Conservation (phyloP, 2,797 vertebrate genomes). For the Sebastes diploproa region DNA sequence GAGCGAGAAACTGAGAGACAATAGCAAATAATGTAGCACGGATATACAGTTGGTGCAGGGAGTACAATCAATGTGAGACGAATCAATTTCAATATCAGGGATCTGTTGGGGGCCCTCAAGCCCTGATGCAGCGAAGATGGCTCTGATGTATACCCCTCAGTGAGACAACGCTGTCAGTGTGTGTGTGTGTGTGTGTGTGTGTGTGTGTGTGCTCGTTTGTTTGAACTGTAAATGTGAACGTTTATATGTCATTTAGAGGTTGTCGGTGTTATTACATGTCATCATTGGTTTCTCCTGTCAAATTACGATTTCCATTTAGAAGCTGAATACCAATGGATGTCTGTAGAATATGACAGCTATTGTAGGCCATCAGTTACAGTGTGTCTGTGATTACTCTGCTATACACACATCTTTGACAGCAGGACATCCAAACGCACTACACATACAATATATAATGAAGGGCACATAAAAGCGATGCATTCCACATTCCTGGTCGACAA, state of each 20-base stretch:
- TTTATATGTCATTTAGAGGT: constrained; percentile 38
- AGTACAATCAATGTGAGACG: constrained; percentile 59
- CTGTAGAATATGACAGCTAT: neutral
- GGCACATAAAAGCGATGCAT: neutral
- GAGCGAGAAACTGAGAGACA: constrained; percentile 25
- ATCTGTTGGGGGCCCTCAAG: constrained; percentile 41
- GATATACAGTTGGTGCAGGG: constrained; percentile 38
- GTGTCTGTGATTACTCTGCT: neutral
- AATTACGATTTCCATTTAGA: constrained; percentile 12
- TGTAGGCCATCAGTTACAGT: neutral
- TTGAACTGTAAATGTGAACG: constrained; percentile 41
- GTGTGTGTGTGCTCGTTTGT: neutral
- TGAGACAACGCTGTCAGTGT: neutral
- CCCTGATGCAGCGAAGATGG: constrained; percentile 11
- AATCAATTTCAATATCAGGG: constrained; percentile 72
- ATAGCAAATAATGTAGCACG: constrained; percentile 41
- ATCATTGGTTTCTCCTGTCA: constrained; percentile 6
- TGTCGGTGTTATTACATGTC: constrained; percentile 12
- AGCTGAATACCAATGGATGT: neutral
- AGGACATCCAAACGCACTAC: neutral
- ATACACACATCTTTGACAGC: neutral
- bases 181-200: neutral
- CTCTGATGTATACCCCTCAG: constrained; percentile 21
- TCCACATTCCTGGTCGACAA: neutral
- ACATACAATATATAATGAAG: neutral